phyloP scores from a whole-genome alignment of 2,888 invertebrate genomes.

The Drosophila acutilabella region DNA sequence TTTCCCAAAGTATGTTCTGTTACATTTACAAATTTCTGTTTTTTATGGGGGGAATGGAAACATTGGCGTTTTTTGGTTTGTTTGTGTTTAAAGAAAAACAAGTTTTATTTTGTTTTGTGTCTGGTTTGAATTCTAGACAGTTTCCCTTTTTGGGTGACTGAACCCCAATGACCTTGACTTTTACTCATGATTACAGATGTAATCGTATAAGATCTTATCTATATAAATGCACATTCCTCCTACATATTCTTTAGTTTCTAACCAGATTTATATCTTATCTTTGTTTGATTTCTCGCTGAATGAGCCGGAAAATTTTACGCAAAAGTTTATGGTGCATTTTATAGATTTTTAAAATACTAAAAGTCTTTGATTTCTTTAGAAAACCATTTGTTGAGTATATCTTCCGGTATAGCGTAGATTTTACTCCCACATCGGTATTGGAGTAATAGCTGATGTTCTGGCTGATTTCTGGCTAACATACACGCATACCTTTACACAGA shows the following conservation, averaged over 20 bases:
- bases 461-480: neutral
- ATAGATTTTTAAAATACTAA: too few relatives aligned
- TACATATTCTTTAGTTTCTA: slow-evolving; percentile 7
- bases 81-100: slow-evolving; percentile 11
- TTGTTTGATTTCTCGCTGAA: neutral
- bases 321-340: neutral
- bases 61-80: neutral
- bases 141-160: slow-evolving; percentile 20
- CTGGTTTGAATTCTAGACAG: slow-evolving; percentile 1
- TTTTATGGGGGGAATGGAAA: too few relatives aligned
- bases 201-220: slow-evolving; percentile 26
- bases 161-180: slow-evolving; percentile 21
- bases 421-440: slow-evolving; percentile 5
- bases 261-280: slow-evolving; percentile 35
- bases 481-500: neutral
- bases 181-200: neutral
- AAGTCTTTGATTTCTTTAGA: neutral
- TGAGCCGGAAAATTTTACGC: neutral
- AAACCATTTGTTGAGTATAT: slow-evolving; percentile 6
- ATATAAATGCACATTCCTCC: neutral
- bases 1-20: neutral
- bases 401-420: slow-evolving; percentile 1
- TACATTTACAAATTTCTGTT: neutral
- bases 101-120: slow-evolving; percentile 13
- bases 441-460: slow-evolving; percentile 2